Evolutionary conservation across 2,888 invertebrate genomes (phyloP).

Genomic region (Scaptomyza flava): DNA sequence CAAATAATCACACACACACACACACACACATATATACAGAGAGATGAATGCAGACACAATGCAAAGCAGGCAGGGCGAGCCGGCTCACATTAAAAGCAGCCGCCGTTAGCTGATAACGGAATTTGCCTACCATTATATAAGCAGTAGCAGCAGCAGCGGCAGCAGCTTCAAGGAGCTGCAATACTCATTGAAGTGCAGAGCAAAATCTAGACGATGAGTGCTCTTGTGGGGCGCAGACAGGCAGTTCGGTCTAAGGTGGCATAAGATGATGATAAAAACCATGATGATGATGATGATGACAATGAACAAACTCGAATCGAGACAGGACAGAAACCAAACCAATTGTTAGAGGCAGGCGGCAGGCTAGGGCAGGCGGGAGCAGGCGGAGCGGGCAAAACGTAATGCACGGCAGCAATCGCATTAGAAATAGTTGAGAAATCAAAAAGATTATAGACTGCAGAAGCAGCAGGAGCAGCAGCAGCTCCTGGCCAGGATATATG

Average conservation of each 20-base stretch:
- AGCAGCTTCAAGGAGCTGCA: conserved; percentile 29
- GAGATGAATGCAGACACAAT: conserved; percentile 20
- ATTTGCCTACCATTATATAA: conserved; percentile 79
- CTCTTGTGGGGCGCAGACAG: conserved; percentile 56
- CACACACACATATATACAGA: conserved; percentile 3
- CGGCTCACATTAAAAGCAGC: conserved; percentile 71
- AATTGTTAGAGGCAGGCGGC: conserved; percentile 51
- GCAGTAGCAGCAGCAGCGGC: conserved; percentile 46
- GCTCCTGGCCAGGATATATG: conserved; percentile 1
- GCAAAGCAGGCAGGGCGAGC: conserved; percentile 16
- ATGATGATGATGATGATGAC: conserved; percentile 32
- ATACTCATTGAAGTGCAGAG: conserved; percentile 51
- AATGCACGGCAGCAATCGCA: conserved; percentile 75
- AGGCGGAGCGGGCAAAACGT: conserved; percentile 26
- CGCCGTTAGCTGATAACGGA: conserved; percentile 75
- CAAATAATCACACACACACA: conserved; percentile 66
- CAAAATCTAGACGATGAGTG: conserved; percentile 63
- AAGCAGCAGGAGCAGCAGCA: conserved; percentile 6
- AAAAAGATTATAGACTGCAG: conserved; percentile 66
- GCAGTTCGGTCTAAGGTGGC: conserved; percentile 9
- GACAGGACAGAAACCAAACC: conserved; percentile 44
- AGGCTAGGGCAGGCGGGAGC: not conserved
- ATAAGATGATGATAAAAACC: conserved; percentile 5
- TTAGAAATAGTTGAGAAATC: conserved; percentile 80
- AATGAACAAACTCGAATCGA: conserved; percentile 36